phyloP scores from a whole-genome alignment of 2,888 invertebrate genomes.

The Dolomedes plantarius region DNA sequence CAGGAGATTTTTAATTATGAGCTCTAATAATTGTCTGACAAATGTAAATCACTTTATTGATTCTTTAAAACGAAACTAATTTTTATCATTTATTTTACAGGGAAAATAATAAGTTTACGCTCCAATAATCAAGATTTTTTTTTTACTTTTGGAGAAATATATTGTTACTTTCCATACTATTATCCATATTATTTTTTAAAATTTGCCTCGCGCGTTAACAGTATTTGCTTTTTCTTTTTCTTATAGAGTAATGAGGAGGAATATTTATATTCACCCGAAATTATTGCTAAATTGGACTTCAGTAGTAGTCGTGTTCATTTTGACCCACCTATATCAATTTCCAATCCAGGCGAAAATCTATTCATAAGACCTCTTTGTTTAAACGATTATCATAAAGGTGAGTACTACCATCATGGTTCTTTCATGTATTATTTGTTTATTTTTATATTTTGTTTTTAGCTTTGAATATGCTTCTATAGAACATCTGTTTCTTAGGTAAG shows the following conservation, averaged over 20 bases:
- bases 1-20: conserved; percentile 17
- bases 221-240: neutral
- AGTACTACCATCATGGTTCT: neutral
- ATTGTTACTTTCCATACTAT: no score
- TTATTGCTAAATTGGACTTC: conserved; percentile 45
- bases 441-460: no score
- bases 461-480: no score
- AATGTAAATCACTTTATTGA: conserved; percentile 26
- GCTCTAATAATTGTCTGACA: conserved; percentile 31
- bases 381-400: conserved; percentile 68
- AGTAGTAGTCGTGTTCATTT: conserved; percentile 49
- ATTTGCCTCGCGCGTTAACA: neutral
- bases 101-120: no score
- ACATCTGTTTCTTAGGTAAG: no score
- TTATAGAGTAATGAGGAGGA: conserved; percentile 46
- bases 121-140: no score
- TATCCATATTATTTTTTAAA: no score
- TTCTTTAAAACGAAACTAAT: neutral
- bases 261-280: conserved; percentile 46
- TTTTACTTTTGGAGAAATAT: no score
- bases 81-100: no score
- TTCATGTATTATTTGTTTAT: neutral
- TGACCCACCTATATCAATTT: conserved; percentile 59
- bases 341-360: conserved; percentile 68
- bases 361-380: conserved; percentile 51